A percentile compares a stretch with the other conserved stretches of the same genome.
Conservation (phyloP, 2,113 vertebrate species). For the Hymenochirus boettgeri region DNA sequence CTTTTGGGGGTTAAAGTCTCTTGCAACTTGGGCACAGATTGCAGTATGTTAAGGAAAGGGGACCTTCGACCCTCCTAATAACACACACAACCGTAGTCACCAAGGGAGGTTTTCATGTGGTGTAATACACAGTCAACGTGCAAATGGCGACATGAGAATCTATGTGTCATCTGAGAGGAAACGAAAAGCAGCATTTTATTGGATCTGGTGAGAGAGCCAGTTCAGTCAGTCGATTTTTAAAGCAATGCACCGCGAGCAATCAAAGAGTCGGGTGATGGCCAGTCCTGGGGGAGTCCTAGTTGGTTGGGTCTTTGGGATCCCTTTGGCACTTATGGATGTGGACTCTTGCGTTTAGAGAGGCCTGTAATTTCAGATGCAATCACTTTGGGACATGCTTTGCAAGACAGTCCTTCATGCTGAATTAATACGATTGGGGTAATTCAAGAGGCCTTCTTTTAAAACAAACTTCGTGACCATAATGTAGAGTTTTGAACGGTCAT, state of each 20-base stretch:
- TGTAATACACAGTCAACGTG: conserved; percentile 68
- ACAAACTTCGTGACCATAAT: conserved; percentile 93
- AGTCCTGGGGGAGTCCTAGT: conserved; percentile 81
- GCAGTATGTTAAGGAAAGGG: conserved; percentile 86
- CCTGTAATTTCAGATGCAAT: conserved; percentile 95
- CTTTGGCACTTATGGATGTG: conserved; percentile 98
- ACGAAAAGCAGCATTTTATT: conserved; percentile 67
- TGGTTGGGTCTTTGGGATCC: conserved; percentile 84
- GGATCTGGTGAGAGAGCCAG: conserved; percentile 67
- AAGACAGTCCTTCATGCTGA: conserved; percentile 96
- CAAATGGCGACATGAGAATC: conserved; percentile 66
- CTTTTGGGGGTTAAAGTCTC: conserved; percentile 58
- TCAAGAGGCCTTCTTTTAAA: conserved; percentile 97
- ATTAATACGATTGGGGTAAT: conserved; percentile 91
- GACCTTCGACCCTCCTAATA: conserved; percentile 59
- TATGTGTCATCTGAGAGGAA: conserved; percentile 72
- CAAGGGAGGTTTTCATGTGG: conserved; percentile 62
- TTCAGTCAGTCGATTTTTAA: conserved; percentile 67
- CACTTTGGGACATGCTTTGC: conserved; percentile 93
- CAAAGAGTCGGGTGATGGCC: conserved; percentile 75
- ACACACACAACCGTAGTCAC: conserved; percentile 58
- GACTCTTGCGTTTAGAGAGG: conserved; percentile 86
- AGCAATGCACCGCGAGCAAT: conserved; percentile 87
- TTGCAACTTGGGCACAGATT: conserved; percentile 78
- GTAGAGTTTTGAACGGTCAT: conserved; percentile 98